A percentile compares a stretch with the other conserved stretches of the same genome.
Evolutionary conservation across 2,888 invertebrate genomes (phyloP).

Genomic region (Leptopilina syphax): DNA sequence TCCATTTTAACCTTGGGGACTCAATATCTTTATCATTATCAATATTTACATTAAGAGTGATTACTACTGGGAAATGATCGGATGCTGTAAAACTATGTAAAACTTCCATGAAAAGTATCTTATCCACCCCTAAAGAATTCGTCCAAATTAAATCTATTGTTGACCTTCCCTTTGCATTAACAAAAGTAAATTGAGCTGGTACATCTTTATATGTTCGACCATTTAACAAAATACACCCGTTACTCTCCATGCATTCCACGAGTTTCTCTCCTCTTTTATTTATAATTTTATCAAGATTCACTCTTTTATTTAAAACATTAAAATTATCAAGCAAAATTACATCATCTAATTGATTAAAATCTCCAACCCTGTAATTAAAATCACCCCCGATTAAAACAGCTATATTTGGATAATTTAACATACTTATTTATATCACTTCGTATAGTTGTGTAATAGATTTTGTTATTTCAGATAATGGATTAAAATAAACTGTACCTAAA

Average conservation of each 20-base stretch:
- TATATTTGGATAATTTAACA: background rate
- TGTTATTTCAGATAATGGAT: slow-evolving; percentile 4
- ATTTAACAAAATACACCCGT: slow-evolving; percentile 22
- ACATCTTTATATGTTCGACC: background rate
- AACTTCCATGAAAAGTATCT: background rate
- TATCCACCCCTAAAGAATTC: background rate
- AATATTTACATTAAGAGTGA: slow-evolving; percentile 12
- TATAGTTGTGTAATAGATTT: slow-evolving; percentile 4
- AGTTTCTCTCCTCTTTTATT: background rate
- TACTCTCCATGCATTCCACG: slow-evolving; percentile 14
- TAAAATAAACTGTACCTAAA: slow-evolving; percentile 13
- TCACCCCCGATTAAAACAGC: background rate
- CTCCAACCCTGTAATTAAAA: background rate
- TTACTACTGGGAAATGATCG: slow-evolving; percentile 14
- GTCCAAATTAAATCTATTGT: slow-evolving; percentile 17
- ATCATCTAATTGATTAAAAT: slow-evolving; percentile 1
- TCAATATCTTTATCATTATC: background rate
- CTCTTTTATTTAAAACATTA: background rate
- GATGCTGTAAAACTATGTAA: background rate
- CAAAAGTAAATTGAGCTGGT: slow-evolving; percentile 9
- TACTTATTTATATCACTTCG: background rate
- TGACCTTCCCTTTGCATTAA: background rate
- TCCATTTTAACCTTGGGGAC: background rate
- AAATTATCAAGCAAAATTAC: background rate
- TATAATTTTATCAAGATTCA: background rate